Percentiles rank a stretch among this genome's conserved stretches.
These are phyloP conservation scores for Anagrus nilaparvatae DNA, from an alignment of 1,140 invertebrate species.

Conservation along the genomic window DNA sequence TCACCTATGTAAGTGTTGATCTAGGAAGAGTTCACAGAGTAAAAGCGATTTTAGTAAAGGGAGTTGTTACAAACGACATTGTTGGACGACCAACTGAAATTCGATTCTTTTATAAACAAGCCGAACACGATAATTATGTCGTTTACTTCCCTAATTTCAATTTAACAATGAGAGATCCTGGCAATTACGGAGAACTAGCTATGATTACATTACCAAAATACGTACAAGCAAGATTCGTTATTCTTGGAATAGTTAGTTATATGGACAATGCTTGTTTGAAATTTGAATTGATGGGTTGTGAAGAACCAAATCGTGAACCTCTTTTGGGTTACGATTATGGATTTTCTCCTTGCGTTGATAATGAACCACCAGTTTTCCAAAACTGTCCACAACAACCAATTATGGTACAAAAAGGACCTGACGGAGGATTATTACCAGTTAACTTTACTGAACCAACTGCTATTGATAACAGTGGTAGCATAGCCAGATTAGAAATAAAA, in stretches of 20 bases:
- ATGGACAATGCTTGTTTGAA: constrained; percentile 94
- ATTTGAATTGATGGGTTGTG: constrained; percentile 93
- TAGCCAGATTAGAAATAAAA: constrained; percentile 83
- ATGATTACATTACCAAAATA: constrained; percentile 92
- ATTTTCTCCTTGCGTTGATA: constrained; percentile 90
- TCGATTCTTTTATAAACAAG: constrained; percentile 92
- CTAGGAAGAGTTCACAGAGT: constrained; percentile 81
- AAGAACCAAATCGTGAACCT: constrained; percentile 67
- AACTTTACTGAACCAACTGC: constrained; percentile 89
- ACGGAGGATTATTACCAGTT: constrained; percentile 77
- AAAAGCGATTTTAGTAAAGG: constrained; percentile 86
- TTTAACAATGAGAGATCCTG: constrained; percentile 82
- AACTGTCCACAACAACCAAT: constrained; percentile 91
- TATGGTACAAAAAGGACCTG: constrained; percentile 74
- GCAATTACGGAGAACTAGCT: constrained; percentile 88
- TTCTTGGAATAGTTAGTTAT: constrained; percentile 88
- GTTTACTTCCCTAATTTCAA: constrained; percentile 96
- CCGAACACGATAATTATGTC: constrained; percentile 87
- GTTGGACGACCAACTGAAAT: constrained; percentile 91
- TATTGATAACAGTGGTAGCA: constrained; percentile 87
- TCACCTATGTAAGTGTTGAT: constrained; percentile 92
- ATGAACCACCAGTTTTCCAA: constrained; percentile 91
- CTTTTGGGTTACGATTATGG: constrained; percentile 88
- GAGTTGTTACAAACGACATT: constrained; percentile 89
- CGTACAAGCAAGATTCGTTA: constrained; percentile 86